Conservation (phyloP, 2,113 vertebrate genomes). For the Myiozetetes cayanensis region DNA sequence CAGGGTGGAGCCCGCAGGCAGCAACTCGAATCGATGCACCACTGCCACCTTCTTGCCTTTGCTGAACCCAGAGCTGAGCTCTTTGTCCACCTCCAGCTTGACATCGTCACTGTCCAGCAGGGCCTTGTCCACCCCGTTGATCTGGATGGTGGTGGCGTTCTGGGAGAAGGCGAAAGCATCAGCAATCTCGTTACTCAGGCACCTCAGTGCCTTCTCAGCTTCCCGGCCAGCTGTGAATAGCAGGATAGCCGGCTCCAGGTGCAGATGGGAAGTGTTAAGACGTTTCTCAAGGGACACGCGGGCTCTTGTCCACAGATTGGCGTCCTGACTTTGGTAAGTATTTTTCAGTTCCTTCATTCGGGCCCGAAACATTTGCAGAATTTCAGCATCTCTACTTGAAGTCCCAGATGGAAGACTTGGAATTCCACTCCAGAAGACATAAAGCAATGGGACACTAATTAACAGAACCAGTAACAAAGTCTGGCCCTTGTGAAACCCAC, state of each 20-base stretch:
- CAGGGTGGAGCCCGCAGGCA: slow-evolving; percentile 89
- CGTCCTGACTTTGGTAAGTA: slow-evolving; percentile 81
- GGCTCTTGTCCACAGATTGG: slow-evolving; percentile 83
- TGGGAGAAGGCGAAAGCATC: slow-evolving; percentile 78
- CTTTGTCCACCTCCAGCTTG: slow-evolving; percentile 84
- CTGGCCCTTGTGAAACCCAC: not conserved
- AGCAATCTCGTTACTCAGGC: slow-evolving; percentile 83
- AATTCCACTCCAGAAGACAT: not conserved
- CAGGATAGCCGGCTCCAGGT: slow-evolving; percentile 84
- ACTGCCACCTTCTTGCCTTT: slow-evolving; percentile 83
- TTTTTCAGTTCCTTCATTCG: slow-evolving; percentile 71
- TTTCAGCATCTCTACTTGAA: slow-evolving; percentile 11
- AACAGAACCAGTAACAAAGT: not conserved
- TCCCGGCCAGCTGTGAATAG: slow-evolving; percentile 83
- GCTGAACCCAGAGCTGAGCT: slow-evolving; percentile 79
- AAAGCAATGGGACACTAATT: not conserved
- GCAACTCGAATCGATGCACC: slow-evolving; percentile 87
- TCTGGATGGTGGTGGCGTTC: slow-evolving; percentile 78
- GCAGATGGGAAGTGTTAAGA: slow-evolving; percentile 73
- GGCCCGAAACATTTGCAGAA: slow-evolving; percentile 64
- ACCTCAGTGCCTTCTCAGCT: slow-evolving; percentile 81
- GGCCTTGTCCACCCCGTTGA: slow-evolving; percentile 78
- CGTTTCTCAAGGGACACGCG: slow-evolving; percentile 77
- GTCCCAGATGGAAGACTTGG: not conserved
- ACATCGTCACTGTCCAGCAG: slow-evolving; percentile 79